Conservation (phyloP, 2,888 invertebrate genomes). For the Thymelicus sylvestris region DNA sequence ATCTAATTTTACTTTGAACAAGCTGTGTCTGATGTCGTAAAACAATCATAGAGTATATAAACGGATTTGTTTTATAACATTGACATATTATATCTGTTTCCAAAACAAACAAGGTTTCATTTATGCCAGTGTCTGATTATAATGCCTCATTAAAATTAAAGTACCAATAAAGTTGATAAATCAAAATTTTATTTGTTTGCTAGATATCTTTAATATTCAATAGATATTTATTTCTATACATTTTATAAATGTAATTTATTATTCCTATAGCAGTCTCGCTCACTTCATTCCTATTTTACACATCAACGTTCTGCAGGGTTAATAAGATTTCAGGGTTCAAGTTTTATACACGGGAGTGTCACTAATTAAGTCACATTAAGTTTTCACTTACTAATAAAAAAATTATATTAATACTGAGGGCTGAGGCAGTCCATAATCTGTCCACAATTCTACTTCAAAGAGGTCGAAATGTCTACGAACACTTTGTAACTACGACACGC, state of each 20-base stretch:
- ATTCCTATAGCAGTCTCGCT: constrained; percentile 49
- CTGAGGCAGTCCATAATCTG: constrained; percentile 5
- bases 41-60: too few species aligned
- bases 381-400: constrained; percentile 17
- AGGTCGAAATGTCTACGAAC: constrained; percentile 3
- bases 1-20: neutral
- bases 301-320: neutral
- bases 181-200: neutral
- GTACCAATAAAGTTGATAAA: neutral
- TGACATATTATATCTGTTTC: too few species aligned
- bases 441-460: neutral
- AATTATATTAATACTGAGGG: constrained; percentile 25
- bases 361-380: constrained; percentile 15
- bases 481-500: constrained; percentile 4
- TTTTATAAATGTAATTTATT: constrained; percentile 70
- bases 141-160: too few species aligned
- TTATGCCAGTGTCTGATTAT: too few species aligned
- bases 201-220: constrained; percentile 43
- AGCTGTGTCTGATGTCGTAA: neutral
- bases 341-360: constrained; percentile 16
- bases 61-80: too few species aligned
- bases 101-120: too few species aligned
- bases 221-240: constrained; percentile 57
- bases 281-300: constrained; percentile 17
- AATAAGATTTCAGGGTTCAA: neutral